Evolutionary conservation across 2,113 vertebrate genomes (phyloP), one percentile per base, ranked within the genome.

Genomic region (Oryzias woworae): DNA sequence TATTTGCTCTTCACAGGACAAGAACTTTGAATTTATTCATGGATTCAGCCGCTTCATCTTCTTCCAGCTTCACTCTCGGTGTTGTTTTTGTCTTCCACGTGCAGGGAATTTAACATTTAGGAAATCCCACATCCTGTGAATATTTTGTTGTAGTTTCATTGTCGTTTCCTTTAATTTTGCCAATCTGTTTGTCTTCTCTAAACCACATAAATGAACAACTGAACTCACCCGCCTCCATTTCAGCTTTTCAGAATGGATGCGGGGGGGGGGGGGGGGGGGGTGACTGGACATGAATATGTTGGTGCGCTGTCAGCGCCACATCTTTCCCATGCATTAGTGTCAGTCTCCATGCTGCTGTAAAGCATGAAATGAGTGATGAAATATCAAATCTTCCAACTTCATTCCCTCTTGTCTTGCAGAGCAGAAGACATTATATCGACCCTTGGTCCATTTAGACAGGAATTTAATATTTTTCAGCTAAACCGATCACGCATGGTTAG

Each of bases 1-100:
- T 95, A 96, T 96, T 96, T 96, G 94, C 95, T 96, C 93, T 95
- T 96, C 94, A 94, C 94, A 94, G 93, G 94, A 96, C 93, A 96
- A 94, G 95, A 95, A 95, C 93, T 94, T 95, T 93, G 91, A 95
- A 97, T 97, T 94, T 87, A 82, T 87, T 83, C 71, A 94, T 93
- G 91, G 90, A 89, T 92, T 93, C 58, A 5, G 16, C 28, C 20
- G 5, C 28, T 74, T 54, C 55, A 47, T 77, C 41, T 67, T 52
- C 17, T 49, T 78, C 54, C 59, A 12, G 14, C 56, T 72, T 50
- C 23, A 71, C 64, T 73, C 66, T 74, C 53, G 44, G 7, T 70
- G 48, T 54, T 75, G 61, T 66, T 80, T 85, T 78, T 78, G 45
- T 78, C 73, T 72, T 71, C 49, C 26, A 53, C 58, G 49, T 56